Evolutionary conservation across 2,888 invertebrate genomes (phyloP), one percentile per base, ranked within the genome.

Genomic region (Micropterix aruncella): DNA sequence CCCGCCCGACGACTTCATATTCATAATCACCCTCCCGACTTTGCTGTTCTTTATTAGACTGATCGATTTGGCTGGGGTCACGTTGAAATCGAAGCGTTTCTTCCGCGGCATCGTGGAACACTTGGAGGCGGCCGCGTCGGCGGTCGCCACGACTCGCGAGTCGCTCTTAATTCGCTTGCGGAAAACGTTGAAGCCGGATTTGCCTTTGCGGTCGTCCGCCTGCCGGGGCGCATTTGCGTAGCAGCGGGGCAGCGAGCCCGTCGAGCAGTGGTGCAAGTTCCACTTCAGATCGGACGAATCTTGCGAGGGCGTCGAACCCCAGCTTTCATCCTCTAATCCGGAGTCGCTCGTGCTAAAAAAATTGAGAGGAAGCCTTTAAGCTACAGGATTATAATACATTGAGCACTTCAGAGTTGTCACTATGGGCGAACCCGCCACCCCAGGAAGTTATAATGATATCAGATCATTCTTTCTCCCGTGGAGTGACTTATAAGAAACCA

Each of bases 1-100:
- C 7, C 27, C 12, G 12, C 27, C 27, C 7, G 27, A 27, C 5
- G 27, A 27, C 12, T 27, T 27, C 27, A 27, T 27, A 27, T 27
- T 27, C 12, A 5, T 64, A 2, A 51, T 17, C 48, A 67, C 68
- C 43, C 65, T 58, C 41, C 63, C 62, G 38, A 65, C 67, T 48
- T 64, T 64, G 57, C 69, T 70, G 51, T 64, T 70, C 50, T 63
- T 67, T 58, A 71, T 69, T 27, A 70, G 64, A 50, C 70, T 67
- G 4, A 46, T 48, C 7, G 48, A 42, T 1, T 64, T 57, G 1
- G 68, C 61, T 1, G 71, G 70, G 0, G 71, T 60, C 1, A 46
- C 44, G n/a, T 45, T 46, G 58, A 70, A 67, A 56, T 70, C 70
- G 55, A 71, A 71, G 39, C 62, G 62, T 52, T 70, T 70, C 57